Conservation (phyloP, 2,113 vertebrate genomes). For the Lonchura striata region DNA sequence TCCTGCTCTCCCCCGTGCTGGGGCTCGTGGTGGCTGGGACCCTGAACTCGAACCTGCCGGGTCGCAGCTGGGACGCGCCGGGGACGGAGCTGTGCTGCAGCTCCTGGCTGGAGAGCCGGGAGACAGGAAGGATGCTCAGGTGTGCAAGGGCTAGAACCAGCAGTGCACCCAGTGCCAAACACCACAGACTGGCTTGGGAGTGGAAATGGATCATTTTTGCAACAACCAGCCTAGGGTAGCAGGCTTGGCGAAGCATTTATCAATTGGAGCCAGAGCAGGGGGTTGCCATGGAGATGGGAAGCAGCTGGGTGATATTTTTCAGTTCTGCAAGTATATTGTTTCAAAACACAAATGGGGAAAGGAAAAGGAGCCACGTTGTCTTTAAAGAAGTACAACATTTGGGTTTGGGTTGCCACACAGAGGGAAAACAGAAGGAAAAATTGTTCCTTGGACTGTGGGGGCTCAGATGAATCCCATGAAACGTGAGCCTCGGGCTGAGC, state of each 20-base stretch:
- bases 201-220: not conserved
- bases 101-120: not conserved
- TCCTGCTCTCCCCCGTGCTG: not conserved
- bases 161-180: not conserved
- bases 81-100: not conserved
- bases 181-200: not conserved
- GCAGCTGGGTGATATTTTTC: slow-evolving; percentile 31
- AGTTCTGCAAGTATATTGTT: slow-evolving; percentile 43
- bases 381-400: not conserved
- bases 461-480: not conserved
- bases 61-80: not conserved
- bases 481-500: not conserved
- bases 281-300: slow-evolving; percentile 74
- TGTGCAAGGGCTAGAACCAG: not conserved
- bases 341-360: not conserved
- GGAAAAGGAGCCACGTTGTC: not conserved
- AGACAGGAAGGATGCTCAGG: not conserved
- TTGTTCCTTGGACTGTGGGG: not conserved
- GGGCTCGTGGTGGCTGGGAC: no score
- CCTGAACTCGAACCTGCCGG: not conserved
- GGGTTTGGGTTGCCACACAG: not conserved
- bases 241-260: slow-evolving; percentile 32
- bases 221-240: not conserved
- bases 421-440: no score
- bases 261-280: slow-evolving; percentile 27